phyloP scores from a whole-genome alignment of 2,888 invertebrate species.

The Acleris emargana region DNA sequence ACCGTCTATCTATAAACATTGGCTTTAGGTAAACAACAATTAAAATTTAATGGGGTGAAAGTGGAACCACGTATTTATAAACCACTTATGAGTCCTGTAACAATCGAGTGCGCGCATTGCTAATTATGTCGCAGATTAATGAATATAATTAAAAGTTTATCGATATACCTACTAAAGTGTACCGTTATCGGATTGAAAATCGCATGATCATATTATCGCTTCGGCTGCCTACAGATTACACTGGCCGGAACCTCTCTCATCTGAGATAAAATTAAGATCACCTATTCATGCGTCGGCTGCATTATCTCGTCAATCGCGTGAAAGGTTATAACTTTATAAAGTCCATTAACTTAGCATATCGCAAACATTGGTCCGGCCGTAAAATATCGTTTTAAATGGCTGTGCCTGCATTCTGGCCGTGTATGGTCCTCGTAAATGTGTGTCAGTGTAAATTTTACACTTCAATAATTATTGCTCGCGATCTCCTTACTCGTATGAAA shows the following conservation, averaged over 20 bases:
- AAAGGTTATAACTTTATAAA: conserved; percentile 69
- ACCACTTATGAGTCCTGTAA: not conserved
- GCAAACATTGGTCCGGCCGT: conserved; percentile 62
- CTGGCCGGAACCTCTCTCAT: conserved; percentile 68
- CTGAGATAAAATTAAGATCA: conserved; percentile 76
- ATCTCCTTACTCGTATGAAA: conserved; percentile 56
- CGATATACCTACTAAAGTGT: no score
- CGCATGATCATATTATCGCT: conserved; percentile 72
- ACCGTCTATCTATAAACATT: not conserved
- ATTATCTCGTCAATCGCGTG: conserved; percentile 71
- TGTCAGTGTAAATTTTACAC: conserved; percentile 74
- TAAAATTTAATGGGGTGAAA: conserved; percentile 32
- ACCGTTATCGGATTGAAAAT: conserved; percentile 65
- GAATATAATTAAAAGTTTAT: no score
- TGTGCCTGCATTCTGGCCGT: conserved; percentile 43
- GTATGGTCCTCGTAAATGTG: conserved; percentile 59
- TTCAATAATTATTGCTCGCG: conserved; percentile 67
- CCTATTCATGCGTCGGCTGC: conserved; percentile 76
- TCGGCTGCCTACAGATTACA: conserved; percentile 68
- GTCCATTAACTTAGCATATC: conserved; percentile 72
- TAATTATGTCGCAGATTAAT: conserved; percentile 15
- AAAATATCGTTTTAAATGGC: conserved; percentile 64
- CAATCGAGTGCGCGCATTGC: conserved; percentile 8
- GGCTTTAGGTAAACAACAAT: conserved; percentile 22
- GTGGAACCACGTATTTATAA: conserved; percentile 10